Base-by-base conservation (phyloP, 1,140 invertebrate genomes). In the Tetramorium parvispinum region DNA sequence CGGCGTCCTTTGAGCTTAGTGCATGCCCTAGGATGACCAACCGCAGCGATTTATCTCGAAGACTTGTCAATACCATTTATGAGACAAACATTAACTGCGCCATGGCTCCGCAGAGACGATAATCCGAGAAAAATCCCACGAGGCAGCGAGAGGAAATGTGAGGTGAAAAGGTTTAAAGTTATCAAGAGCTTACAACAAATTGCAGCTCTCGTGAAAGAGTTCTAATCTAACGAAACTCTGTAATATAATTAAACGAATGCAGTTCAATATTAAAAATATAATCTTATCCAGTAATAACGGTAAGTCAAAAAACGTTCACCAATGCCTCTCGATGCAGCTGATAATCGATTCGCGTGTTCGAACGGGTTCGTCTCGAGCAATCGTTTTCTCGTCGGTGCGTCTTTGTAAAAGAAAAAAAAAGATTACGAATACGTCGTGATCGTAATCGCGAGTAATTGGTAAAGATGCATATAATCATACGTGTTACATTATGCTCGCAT, bases 11-110 rank as follows among this genome's bases (percentile, higher is more conserved):
- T 61, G 75, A 77, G 57, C 55, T 59, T 40, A 11, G 16, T 46
- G 55, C 37, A 8, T 46, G 40, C 57, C 16, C 21, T 61, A 43
- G 21, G 24, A 77, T 21, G 75, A 77, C 55, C 75, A 61, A 6
- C 37, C 24, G 21, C 55, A 3, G 40, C 21, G 40, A 11, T 27
- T 77, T 77, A 77, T 77, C 75, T 77, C 37, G 55, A 46, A 16
- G 37, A 1, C 57, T 77, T 53, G 40, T 61, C 71, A 40, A 55
- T 75, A 75, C 32, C 55, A 61, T 77, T 61, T 77, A 61, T 77
- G 40, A 77, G 40, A 46, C 37, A 77, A 55, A 71, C 43, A 16
- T 51, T 32, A 55, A 37, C 37, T 13, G 5, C n/a, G 37, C 59
- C 57, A 43, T 32, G 21, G 21, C 53, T 10, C 10, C 53, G 13